A percentile compares a stretch with the other conserved stretches of the same genome.
phyloP scores from a whole-genome alignment of 2,113 vertebrate genomes.

The Coryphaenoides rupestris region DNA sequence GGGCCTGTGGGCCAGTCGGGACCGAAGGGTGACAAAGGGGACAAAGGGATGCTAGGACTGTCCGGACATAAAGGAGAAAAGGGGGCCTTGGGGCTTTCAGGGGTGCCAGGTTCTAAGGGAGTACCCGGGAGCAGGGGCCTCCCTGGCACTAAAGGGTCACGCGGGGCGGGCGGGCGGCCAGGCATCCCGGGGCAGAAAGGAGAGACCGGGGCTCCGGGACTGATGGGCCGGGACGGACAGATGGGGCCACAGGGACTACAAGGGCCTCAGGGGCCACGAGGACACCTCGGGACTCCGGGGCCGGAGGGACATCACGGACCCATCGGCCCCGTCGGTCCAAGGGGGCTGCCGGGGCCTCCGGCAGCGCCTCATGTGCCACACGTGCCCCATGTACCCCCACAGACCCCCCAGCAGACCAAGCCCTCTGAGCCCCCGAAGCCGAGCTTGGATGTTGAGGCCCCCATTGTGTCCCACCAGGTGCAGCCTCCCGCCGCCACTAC shows the following conservation, averaged over 20 bases:
- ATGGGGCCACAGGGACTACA: constrained; percentile 78
- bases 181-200: constrained; percentile 87
- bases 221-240: constrained; percentile 81
- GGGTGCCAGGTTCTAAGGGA: constrained; percentile 84
- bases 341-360: constrained; percentile 74
- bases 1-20: constrained; percentile 83
- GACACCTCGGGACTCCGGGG: constrained; percentile 80
- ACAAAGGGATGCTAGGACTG: constrained; percentile 81
- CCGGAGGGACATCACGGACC: constrained; percentile 80
- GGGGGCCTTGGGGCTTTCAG: constrained; percentile 78
- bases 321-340: constrained; percentile 81
- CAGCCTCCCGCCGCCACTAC: constrained; percentile 29
- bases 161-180: constrained; percentile 85
- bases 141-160: constrained; percentile 86
- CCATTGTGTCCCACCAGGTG: constrained; percentile 39
- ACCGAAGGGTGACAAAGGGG: constrained; percentile 90
- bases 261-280: constrained; percentile 83
- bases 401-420: background rate
- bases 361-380: constrained; percentile 15
- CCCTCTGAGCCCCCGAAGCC: constrained; percentile 16
- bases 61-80: constrained; percentile 84
- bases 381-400: constrained; percentile 15
- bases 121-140: constrained; percentile 80
- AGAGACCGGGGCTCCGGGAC: constrained; percentile 80
- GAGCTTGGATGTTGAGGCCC: constrained; percentile 22